A percentile compares a stretch with the other conserved stretches of the same genome.
Conservation (phyloP, 2,888 invertebrate species). For the Neocrepidodera transversa region DNA sequence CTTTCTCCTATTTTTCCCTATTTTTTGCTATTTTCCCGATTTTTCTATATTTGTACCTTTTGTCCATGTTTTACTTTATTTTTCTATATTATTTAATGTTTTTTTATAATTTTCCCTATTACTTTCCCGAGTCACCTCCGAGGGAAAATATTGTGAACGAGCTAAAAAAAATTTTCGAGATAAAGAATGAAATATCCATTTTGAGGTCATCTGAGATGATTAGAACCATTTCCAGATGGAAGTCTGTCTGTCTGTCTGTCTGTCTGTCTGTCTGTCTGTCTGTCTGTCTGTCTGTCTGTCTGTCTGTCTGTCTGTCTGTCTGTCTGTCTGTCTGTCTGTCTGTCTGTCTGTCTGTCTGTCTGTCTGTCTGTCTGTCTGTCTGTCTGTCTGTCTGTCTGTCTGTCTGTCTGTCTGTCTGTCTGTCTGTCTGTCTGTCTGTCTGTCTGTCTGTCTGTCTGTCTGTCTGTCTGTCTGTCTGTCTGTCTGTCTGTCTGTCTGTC, state of each 20-base stretch:
- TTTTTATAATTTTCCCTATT: too few relatives aligned
- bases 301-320: constrained; percentile 5
- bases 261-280: constrained; percentile 5
- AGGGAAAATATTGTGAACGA: too few relatives aligned
- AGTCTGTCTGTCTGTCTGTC: constrained; percentile 6
- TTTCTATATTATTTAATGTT: too few relatives aligned
- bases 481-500: constrained; percentile 5
- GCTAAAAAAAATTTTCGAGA: too few relatives aligned
- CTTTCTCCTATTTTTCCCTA: too few relatives aligned
- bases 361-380: constrained; percentile 5
- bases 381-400: constrained; percentile 5
- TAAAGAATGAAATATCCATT: too few relatives aligned
- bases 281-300: constrained; percentile 5
- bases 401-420: constrained; percentile 5
- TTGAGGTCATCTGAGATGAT: too few relatives aligned
- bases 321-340: constrained; percentile 5
- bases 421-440: constrained; percentile 5
- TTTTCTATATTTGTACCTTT: too few relatives aligned
- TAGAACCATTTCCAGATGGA: too few relatives aligned
- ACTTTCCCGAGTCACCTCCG: too few relatives aligned
- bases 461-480: constrained; percentile 5
- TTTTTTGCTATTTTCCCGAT: too few relatives aligned
- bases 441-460: constrained; percentile 5
- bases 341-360: constrained; percentile 5
- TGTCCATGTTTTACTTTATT: too few relatives aligned